These are phyloP conservation scores for Hedya salicella DNA, from an alignment of 2,888 invertebrate species.

Conservation along the genomic window DNA sequence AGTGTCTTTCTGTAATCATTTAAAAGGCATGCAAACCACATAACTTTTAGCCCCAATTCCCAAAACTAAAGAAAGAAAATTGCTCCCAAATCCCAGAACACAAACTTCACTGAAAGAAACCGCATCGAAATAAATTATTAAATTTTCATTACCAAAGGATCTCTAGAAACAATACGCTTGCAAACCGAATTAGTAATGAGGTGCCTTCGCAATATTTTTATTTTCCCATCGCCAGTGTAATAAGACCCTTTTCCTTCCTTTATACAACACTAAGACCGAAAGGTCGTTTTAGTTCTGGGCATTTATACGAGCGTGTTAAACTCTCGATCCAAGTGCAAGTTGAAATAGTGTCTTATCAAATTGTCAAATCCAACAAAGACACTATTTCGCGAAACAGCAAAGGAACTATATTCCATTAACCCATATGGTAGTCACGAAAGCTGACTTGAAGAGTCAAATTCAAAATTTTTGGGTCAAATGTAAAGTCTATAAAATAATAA, in stretches of 20 bases:
- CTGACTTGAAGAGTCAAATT: too few relatives aligned
- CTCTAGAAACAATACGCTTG: conserved; percentile 54
- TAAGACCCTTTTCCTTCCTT: conserved; percentile 52
- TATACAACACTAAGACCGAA: background rate
- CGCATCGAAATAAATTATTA: conserved; percentile 34
- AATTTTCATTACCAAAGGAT: conserved; percentile 45
- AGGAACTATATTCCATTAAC: too few relatives aligned
- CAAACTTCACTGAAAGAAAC: conserved; percentile 32
- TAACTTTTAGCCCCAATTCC: conserved; percentile 18
- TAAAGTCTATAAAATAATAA: too few relatives aligned
- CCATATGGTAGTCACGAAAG: too few relatives aligned
- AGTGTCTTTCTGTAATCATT: conserved; percentile 3
- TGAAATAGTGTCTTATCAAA: too few relatives aligned
- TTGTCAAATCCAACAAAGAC: too few relatives aligned
- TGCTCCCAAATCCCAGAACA: conserved; percentile 23
- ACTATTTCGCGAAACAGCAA: too few relatives aligned
- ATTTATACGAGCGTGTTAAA: too few relatives aligned
- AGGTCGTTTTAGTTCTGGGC: background rate
- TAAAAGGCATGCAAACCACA: background rate
- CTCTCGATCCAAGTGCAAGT: too few relatives aligned
- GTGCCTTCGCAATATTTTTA: conserved; percentile 64
- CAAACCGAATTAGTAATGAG: conserved; percentile 78
- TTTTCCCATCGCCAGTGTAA: conserved; percentile 66
- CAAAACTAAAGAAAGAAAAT: conserved; percentile 15
- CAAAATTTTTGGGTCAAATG: too few relatives aligned